A percentile compares a stretch with the other conserved stretches of the same genome.
phyloP scores from a whole-genome alignment of 1,140 invertebrate genomes.

The Meloidogyne floridensis region DNA sequence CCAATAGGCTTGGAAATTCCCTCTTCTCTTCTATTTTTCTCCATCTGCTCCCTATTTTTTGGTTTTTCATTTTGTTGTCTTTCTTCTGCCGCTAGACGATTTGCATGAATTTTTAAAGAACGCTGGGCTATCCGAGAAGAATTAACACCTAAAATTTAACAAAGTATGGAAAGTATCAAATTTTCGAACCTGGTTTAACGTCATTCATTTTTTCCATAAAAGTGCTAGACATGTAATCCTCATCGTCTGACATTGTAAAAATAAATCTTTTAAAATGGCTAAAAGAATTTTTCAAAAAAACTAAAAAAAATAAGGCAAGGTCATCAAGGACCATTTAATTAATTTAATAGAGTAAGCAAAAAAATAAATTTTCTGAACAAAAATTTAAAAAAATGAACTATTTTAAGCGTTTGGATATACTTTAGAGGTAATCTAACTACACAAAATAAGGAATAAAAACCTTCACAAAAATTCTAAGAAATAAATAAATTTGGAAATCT shows the following conservation, averaged over 20 bases:
- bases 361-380: no score
- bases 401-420: no score
- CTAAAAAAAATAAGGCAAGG: no score
- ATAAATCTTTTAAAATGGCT: no score
- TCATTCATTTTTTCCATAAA: slow-evolving; percentile 48
- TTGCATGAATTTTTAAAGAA: slow-evolving; percentile 40
- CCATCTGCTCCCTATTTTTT: slow-evolving; percentile 68
- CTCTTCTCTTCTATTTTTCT: slow-evolving; percentile 73
- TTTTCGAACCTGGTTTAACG: slow-evolving; percentile 53
- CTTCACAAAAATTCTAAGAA: background rate
- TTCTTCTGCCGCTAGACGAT: slow-evolving; percentile 41
- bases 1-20: slow-evolving; percentile 75
- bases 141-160: slow-evolving; percentile 27
- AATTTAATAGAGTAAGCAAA: no score
- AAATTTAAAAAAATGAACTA: no score
- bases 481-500: slow-evolving; percentile 15
- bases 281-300: background rate
- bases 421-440: no score
- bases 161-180: background rate
- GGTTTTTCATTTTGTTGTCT: slow-evolving; percentile 14
- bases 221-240: slow-evolving; percentile 60
- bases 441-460: no score
- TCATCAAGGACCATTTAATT: no score
- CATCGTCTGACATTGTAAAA: slow-evolving; percentile 42
- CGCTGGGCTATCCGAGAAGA: background rate